Evolutionary conservation across 1,140 invertebrate genomes (phyloP).

Genomic region (Drosophila burlai): DNA sequence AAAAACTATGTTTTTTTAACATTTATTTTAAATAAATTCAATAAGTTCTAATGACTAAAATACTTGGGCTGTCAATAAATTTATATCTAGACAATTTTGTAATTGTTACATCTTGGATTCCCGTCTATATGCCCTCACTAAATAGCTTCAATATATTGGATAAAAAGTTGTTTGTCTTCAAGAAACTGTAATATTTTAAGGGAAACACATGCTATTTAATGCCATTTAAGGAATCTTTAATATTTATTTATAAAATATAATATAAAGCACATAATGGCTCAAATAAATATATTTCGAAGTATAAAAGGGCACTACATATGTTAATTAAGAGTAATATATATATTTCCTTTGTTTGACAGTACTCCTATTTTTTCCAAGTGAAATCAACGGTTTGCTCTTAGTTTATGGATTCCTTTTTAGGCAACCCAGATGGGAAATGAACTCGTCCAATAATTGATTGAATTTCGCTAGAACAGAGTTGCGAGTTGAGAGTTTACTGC

Average conservation of each 20-base stretch:
- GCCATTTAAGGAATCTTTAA: too few species aligned
- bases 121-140: too few species aligned
- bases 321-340: background rate
- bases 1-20: background rate
- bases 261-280: too few species aligned
- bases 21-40: background rate
- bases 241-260: too few species aligned
- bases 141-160: too few species aligned
- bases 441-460: slow-evolving; percentile 24
- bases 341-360: background rate
- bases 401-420: slow-evolving; percentile 2
- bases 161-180: too few species aligned
- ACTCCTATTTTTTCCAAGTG: background rate
- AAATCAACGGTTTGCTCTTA: slow-evolving; percentile 18
- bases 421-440: background rate
- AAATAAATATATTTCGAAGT: background rate
- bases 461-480: slow-evolving; percentile 9
- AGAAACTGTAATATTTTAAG: too few species aligned
- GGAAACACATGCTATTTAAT: too few species aligned
- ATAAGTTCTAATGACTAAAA: too few species aligned
- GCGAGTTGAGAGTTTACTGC: background rate
- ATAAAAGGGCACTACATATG: background rate
- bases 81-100: too few species aligned
- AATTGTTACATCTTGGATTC: too few species aligned
- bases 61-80: too few species aligned